Evolutionary conservation across 2,888 invertebrate species (phyloP).

Genomic region (Timema cristinae): DNA sequence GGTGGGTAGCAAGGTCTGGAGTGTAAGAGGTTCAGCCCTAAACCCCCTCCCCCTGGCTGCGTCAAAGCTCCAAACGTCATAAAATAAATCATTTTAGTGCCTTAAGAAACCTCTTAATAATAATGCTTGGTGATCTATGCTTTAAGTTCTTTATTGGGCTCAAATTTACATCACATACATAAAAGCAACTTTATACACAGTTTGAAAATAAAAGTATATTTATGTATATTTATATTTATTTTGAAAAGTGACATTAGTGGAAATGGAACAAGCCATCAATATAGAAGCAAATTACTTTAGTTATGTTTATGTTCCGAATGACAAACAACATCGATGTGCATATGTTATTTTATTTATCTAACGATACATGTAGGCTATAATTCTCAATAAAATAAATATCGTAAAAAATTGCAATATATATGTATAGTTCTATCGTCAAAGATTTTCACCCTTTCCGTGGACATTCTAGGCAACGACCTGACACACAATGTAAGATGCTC

Average conservation of each 20-base stretch:
- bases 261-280: conserved; percentile 20
- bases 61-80: too few relatives aligned
- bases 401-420: conserved; percentile 28
- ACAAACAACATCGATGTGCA: conserved; percentile 25
- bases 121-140: not conserved
- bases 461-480: conserved; percentile 35
- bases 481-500: conserved; percentile 29
- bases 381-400: conserved; percentile 22
- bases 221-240: conserved; percentile 19
- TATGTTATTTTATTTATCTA: conserved; percentile 23
- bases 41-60: too few relatives aligned
- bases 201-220: not conserved
- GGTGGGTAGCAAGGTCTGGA: too few relatives aligned
- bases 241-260: conserved; percentile 20
- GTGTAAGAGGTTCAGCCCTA: too few relatives aligned
- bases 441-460: conserved; percentile 32
- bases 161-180: conserved; percentile 29
- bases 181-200: conserved; percentile 24
- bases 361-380: conserved; percentile 23
- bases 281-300: not conserved
- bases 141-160: conserved; percentile 25
- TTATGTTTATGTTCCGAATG: not conserved
- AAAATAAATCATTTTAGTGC: too few relatives aligned
- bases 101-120: not conserved
- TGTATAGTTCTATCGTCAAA: conserved; percentile 18